phyloP scores from a whole-genome alignment of 2,888 invertebrate genomes.

The Rhaphigaster nebulosa region DNA sequence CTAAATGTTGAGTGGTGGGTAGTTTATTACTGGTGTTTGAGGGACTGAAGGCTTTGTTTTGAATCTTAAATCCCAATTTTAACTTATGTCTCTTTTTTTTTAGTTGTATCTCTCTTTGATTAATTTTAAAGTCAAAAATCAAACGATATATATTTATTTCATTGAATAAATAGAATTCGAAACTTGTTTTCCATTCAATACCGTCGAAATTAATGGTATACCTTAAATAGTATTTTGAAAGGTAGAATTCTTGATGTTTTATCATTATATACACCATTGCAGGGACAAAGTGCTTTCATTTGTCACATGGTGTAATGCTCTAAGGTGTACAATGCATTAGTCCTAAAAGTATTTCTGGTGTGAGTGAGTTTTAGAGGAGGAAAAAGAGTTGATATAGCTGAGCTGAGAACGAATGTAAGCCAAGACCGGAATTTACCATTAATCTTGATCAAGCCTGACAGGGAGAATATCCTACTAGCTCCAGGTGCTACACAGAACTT shows the following conservation, averaged over 20 bases:
- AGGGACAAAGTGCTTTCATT: background rate
- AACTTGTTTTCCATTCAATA: too few relatives aligned
- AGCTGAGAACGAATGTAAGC: background rate
- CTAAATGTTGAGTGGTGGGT: too few relatives aligned
- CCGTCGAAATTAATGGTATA: background rate
- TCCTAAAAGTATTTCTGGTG: background rate
- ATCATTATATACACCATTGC: background rate
- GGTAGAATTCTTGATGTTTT: background rate
- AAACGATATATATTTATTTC: too few relatives aligned
- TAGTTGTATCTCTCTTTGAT: too few relatives aligned
- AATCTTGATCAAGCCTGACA: slow-evolving; percentile 15
- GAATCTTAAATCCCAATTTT: too few relatives aligned
- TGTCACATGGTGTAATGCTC: background rate
- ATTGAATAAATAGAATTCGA: too few relatives aligned
- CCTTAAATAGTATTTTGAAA: background rate
- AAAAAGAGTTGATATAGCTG: background rate
- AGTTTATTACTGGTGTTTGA: too few relatives aligned
- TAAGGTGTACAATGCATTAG: background rate
- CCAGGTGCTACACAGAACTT: background rate
- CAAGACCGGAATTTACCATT: background rate
- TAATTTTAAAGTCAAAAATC: too few relatives aligned
- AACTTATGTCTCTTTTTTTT: too few relatives aligned
- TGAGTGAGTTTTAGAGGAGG: background rate
- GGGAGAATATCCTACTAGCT: background rate
- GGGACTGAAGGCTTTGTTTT: too few relatives aligned